phyloP scores from a whole-genome alignment of 2,888 invertebrate species.

The Drosophila emarginata region DNA sequence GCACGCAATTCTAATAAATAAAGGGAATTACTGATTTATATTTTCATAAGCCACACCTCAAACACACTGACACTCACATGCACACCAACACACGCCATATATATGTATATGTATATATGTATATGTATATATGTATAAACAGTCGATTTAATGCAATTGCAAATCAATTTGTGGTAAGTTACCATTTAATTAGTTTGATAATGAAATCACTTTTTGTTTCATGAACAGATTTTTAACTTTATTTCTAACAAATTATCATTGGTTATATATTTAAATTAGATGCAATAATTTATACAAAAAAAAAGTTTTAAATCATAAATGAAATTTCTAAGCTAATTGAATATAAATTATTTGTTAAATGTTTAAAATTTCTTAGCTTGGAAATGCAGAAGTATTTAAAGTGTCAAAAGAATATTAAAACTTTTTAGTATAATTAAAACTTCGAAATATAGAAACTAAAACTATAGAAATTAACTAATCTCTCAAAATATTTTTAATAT shows the following conservation, averaged over 20 bases:
- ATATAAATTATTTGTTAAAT: no score
- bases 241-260: not conserved
- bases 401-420: no score
- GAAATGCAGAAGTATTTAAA: no score
- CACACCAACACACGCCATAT: not conserved
- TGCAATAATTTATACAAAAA: not conserved
- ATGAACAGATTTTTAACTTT: no score
- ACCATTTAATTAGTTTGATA: not conserved
- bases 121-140: not conserved
- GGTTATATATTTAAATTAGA: not conserved
- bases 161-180: conserved; percentile 1
- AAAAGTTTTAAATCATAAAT: no score
- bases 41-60: not conserved
- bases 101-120: not conserved
- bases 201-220: not conserved
- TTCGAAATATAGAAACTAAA: no score
- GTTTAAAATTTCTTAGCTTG: no score
- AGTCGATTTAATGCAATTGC: conserved; percentile 3
- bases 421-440: no score
- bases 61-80: not conserved
- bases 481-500: no score
- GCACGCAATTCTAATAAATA: not conserved
- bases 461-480: no score
- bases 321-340: no score
- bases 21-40: conserved; percentile 4